Conservation (phyloP, 1,140 invertebrate species). For the Drosophila seguyi region DNA sequence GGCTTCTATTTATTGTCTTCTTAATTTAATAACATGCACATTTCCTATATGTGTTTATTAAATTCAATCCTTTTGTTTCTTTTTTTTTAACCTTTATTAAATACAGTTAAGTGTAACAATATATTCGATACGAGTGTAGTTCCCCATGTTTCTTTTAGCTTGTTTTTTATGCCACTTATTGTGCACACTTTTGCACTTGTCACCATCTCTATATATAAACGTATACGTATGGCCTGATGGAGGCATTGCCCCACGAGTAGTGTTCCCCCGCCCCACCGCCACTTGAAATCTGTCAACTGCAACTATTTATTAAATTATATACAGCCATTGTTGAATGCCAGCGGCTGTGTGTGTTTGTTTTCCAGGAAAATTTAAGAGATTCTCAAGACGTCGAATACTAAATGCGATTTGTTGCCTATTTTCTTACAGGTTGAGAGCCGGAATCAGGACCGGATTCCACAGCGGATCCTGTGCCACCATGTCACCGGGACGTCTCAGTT, state of each 20-base stretch:
- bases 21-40: not conserved
- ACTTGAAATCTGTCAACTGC: constrained; percentile 84
- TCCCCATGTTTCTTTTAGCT: constrained; percentile 19
- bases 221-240: constrained; percentile 37
- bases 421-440: constrained; percentile 61
- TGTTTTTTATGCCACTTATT: constrained; percentile 74
- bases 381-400: constrained; percentile 35
- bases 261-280: constrained; percentile 41
- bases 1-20: not conserved
- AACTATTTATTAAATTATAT: constrained; percentile 84
- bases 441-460: constrained; percentile 18
- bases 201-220: constrained; percentile 47
- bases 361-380: constrained; percentile 50
- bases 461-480: constrained; percentile 34
- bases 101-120: constrained; percentile 14
- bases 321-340: constrained; percentile 74
- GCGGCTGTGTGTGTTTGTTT: constrained; percentile 8
- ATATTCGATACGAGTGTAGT: not conserved
- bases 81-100: not conserved
- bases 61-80: too few species aligned
- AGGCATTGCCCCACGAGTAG: constrained; percentile 51
- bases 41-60: not conserved
- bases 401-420: constrained; percentile 64
- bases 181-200: constrained; percentile 76
- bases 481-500: constrained; percentile 37